phyloP scores from a whole-genome alignment of 1,140 invertebrate species.

The Bursaphelenchus mucronatus region DNA sequence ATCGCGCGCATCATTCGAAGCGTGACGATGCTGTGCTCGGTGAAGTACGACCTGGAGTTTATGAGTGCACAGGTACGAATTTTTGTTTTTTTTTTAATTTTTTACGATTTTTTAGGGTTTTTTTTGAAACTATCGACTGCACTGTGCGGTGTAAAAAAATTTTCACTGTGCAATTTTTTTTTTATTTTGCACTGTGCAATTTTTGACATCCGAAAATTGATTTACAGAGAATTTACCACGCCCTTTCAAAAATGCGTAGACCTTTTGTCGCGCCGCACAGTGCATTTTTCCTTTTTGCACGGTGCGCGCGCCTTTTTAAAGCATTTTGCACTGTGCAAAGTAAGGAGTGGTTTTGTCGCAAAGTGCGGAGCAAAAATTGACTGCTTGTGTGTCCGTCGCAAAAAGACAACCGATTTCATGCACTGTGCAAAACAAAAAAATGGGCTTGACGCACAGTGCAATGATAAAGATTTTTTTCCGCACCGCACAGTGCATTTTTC shows the following conservation, averaged over 20 bases:
- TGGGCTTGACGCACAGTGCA: too few species aligned
- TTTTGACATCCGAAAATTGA: too few species aligned
- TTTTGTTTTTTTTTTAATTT: neutral
- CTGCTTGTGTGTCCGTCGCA: too few species aligned
- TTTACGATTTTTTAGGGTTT: neutral
- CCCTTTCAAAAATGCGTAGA: too few species aligned
- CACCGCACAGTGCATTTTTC: too few species aligned
- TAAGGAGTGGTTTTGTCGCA: neutral
- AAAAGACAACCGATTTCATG: neutral
- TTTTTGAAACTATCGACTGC: neutral
- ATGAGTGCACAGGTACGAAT: conserved; percentile 29
- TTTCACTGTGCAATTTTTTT: neutral
- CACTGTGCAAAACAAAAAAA: too few species aligned
- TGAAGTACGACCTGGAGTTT: conserved; percentile 62
- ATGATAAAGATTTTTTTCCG: too few species aligned
- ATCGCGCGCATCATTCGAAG: conserved; percentile 92
- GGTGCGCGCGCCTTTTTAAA: too few species aligned
- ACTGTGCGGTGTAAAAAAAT: too few species aligned
- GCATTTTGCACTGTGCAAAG: conserved; percentile 11
- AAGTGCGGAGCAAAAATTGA: neutral
- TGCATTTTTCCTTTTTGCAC: too few species aligned
- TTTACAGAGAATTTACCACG: too few species aligned
- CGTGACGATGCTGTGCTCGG: conserved; percentile 67
- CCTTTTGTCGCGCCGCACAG: too few species aligned
- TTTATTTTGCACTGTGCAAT: neutral